A percentile compares a stretch with the other conserved stretches of the same genome.
These are phyloP conservation scores for Glyphotaelius pellucidus DNA, from an alignment of 2,888 invertebrate genomes.

Conservation along the genomic window DNA sequence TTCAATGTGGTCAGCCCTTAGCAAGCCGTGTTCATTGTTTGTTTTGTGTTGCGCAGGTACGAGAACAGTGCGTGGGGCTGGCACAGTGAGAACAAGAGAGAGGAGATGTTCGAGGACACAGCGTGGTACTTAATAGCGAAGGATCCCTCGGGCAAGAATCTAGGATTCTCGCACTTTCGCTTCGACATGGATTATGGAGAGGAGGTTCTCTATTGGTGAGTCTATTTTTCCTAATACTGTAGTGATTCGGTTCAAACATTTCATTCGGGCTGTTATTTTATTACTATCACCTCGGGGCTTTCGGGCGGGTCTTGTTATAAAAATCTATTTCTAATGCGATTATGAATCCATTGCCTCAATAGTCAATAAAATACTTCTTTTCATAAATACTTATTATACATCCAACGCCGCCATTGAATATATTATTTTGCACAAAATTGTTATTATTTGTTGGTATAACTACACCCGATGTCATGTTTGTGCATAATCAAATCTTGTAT, in stretches of 20 bases:
- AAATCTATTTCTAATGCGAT: constrained; percentile 14
- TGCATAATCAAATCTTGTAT: constrained; percentile 26
- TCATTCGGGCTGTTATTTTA: constrained; percentile 24
- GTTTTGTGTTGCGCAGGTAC: constrained; percentile 73
- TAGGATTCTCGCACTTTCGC: constrained; percentile 89
- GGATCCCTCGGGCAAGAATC: constrained; percentile 74
- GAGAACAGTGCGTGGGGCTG: constrained; percentile 90
- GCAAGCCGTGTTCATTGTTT: not conserved
- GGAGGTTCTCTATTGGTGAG: constrained; percentile 88
- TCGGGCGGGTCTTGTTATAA: not conserved
- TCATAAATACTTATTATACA: constrained; percentile 57
- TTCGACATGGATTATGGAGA: constrained; percentile 89
- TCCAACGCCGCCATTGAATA: constrained; percentile 33
- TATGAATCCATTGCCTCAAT: constrained; percentile 51
- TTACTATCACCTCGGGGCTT: not conserved
- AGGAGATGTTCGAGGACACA: constrained; percentile 84
- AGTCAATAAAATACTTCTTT: constrained; percentile 58
- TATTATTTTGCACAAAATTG: constrained; percentile 28
- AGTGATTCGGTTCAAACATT: constrained; percentile 28
- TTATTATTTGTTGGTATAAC: constrained; percentile 9
- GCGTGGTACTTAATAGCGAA: constrained; percentile 86
- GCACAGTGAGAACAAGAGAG: constrained; percentile 84
- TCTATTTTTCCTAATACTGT: constrained; percentile 54
- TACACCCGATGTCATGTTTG: constrained; percentile 40
- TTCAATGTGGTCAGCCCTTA: too few species aligned